These are phyloP conservation scores for Nanorana parkeri DNA, from an alignment of 2,113 vertebrate species.

Conservation along the genomic window DNA sequence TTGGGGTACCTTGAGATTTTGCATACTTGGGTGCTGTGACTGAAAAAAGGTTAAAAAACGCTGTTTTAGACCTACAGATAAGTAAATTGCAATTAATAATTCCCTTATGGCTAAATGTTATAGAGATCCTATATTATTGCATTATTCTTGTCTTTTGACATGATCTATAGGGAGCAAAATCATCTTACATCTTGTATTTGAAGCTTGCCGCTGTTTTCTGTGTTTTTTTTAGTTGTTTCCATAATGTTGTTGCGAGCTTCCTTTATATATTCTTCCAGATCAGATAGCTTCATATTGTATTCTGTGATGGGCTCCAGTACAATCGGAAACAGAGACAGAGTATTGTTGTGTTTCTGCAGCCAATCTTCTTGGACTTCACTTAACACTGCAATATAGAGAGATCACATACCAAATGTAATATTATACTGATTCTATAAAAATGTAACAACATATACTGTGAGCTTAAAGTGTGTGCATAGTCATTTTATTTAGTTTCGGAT, in stretches of 20 bases:
- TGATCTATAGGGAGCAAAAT: conserved; percentile 38
- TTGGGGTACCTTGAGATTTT: no score
- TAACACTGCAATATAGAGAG: conserved; percentile 68
- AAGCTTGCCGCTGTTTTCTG: conserved; percentile 73
- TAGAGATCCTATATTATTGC: no score
- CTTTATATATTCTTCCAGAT: conserved; percentile 77
- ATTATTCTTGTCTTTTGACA: background rate
- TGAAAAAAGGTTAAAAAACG: no score
- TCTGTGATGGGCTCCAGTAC: conserved; percentile 78
- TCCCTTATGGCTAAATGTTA: no score
- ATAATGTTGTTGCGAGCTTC: conserved; percentile 69
- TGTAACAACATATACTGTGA: no score
- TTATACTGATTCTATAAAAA: no score
- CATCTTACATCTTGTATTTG: conserved; percentile 59
- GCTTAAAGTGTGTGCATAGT: no score
- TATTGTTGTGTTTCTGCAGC: conserved; percentile 80
- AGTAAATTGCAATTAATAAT: no score
- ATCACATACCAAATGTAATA: background rate
- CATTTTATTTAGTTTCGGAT: no score
- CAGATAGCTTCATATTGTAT: conserved; percentile 76
- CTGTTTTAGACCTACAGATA: no score
- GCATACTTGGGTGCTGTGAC: no score
- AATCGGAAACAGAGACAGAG: conserved; percentile 75
- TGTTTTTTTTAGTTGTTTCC: conserved; percentile 76
- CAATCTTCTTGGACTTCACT: conserved; percentile 75